Evolutionary conservation across 2,797 vertebrate species (phyloP).

Genomic region (Cuniculus paca): DNA sequence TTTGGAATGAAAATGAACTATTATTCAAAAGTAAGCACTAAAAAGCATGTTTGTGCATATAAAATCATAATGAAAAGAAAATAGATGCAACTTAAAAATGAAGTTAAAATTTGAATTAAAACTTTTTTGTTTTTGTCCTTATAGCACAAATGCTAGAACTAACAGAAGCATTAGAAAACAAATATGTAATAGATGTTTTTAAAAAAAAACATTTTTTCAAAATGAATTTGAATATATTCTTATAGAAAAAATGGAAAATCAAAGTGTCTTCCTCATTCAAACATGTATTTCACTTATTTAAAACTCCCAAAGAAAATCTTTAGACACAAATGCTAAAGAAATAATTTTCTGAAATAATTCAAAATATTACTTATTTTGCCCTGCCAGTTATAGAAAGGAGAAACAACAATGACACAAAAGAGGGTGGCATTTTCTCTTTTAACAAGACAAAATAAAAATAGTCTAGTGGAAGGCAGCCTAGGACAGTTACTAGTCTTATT

Average conservation of each 20-base stretch:
- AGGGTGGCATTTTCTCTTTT: not conserved
- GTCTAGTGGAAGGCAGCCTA: not conserved
- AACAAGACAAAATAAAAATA: not conserved
- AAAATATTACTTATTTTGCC: not conserved
- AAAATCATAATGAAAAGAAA: not conserved
- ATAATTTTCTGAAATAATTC: not conserved
- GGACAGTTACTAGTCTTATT: rapidly evolving
- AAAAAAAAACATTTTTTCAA: not conserved
- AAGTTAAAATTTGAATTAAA: not conserved
- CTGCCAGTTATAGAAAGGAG: not conserved
- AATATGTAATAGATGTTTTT: not conserved
- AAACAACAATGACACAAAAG: not conserved
- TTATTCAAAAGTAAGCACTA: not conserved
- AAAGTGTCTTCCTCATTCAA: not conserved
- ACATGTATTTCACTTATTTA: not conserved
- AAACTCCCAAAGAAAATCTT: not conserved
- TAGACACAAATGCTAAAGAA: not conserved
- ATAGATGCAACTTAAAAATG: not conserved
- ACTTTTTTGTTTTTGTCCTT: not conserved
- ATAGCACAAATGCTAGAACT: not conserved
- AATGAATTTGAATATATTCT: not conserved
- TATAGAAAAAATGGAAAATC: not conserved
- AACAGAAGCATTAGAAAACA: not conserved
- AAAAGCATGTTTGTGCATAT: not conserved
- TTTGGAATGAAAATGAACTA: not conserved